Percentiles rank a stretch among this genome's conserved stretches.
These are phyloP conservation scores for Actinia tenebrosa DNA, from an alignment of 64 coral and sea anemone genomes.

Conservation along the genomic window DNA sequence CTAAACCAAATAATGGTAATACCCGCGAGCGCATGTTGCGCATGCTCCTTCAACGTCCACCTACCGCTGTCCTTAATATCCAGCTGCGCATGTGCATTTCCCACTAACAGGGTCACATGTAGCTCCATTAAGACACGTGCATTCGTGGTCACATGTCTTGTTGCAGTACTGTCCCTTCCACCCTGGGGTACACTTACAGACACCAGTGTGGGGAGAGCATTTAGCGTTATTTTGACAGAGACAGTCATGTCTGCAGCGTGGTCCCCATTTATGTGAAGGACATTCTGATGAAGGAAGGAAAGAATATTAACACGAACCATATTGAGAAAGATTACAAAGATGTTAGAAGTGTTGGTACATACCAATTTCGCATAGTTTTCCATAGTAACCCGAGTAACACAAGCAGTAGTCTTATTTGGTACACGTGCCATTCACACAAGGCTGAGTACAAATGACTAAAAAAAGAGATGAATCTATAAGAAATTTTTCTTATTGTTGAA, in stretches of 20 bases:
- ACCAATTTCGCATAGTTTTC: not conserved
- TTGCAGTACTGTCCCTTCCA: constrained; percentile 60
- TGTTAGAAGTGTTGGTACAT: not conserved
- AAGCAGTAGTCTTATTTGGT: not conserved
- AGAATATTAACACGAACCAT: not conserved
- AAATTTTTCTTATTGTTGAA: too few relatives aligned
- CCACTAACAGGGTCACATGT: constrained; percentile 55
- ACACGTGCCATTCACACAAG: constrained; percentile 5
- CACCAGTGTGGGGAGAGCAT: constrained; percentile 54
- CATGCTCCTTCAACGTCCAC: not conserved
- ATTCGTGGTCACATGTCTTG: constrained; percentile 66
- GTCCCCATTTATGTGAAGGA: constrained; percentile 69
- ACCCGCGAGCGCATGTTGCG: too few relatives aligned
- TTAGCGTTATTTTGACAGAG: constrained; percentile 66
- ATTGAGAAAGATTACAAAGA: not conserved
- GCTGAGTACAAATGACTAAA: constrained; percentile 4
- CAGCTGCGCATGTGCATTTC: constrained; percentile 60
- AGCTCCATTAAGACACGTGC: constrained; percentile 58
- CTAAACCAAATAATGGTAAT: not conserved
- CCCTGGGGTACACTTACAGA: constrained; percentile 64
- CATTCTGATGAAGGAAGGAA: constrained; percentile 39
- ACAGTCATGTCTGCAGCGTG: constrained; percentile 64
- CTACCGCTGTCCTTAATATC: constrained; percentile 43
- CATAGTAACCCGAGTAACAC: constrained; percentile 13
- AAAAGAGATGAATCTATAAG: not conserved